phyloP scores from a whole-genome alignment of 2,888 invertebrate genomes.

The Muschampia plurimacula region DNA sequence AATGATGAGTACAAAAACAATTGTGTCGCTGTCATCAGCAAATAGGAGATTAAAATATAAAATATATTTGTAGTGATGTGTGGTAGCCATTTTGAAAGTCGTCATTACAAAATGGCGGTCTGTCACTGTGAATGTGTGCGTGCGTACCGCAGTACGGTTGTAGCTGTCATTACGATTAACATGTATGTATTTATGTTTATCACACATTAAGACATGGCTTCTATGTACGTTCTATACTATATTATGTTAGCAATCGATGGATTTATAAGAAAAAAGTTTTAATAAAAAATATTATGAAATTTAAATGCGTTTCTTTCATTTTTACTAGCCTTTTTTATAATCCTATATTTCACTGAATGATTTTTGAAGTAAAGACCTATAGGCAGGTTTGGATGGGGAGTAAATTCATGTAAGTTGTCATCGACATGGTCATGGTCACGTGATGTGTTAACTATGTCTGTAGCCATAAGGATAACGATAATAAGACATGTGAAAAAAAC shows the following conservation, averaged over 20 bases:
- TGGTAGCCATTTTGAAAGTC: constrained; percentile 39
- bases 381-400: too few species aligned
- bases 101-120: constrained; percentile 51
- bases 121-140: constrained; percentile 50
- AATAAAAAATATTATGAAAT: constrained; percentile 82
- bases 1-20: constrained; percentile 31
- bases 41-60: constrained; percentile 2
- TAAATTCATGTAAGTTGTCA: too few species aligned
- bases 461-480: too few species aligned
- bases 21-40: neutral
- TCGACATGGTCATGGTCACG: too few species aligned
- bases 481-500: too few species aligned
- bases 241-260: constrained; percentile 84
- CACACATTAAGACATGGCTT: constrained; percentile 77
- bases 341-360: too few species aligned
- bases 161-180: constrained; percentile 57
- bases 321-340: neutral
- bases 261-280: constrained; percentile 84
- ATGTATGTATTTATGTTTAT: constrained; percentile 69
- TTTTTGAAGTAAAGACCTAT: too few species aligned
- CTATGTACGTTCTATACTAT: constrained; percentile 77
- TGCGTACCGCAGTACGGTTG: constrained; percentile 53
- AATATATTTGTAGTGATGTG: constrained; percentile 15
- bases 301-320: constrained; percentile 44
- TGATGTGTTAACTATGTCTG: too few species aligned